Conservation (phyloP, 1,140 invertebrate species). For the Lepidurus packardi region DNA sequence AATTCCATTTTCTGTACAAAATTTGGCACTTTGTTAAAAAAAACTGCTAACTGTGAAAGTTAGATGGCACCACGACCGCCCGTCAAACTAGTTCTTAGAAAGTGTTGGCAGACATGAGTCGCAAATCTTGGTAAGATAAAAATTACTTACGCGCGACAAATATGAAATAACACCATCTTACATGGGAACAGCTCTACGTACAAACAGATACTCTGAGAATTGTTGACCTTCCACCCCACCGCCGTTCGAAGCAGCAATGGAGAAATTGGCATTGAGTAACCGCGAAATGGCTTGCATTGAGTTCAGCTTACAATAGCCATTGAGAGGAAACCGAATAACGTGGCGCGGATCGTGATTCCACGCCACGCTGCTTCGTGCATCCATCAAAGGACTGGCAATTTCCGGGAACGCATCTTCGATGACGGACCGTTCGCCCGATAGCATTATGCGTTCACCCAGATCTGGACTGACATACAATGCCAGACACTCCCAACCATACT, state of each 20-base stretch:
- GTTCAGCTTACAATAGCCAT: slow-evolving; percentile 87
- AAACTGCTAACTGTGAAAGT: not conserved
- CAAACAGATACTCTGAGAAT: slow-evolving; percentile 86
- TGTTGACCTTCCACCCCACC: slow-evolving; percentile 86
- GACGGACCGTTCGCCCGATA: slow-evolving; percentile 69
- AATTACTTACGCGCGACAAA: not conserved
- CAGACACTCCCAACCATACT: slow-evolving; percentile 67
- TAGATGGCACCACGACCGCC: not conserved
- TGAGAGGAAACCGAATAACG: slow-evolving; percentile 82
- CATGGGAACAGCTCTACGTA: slow-evolving; percentile 53
- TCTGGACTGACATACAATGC: slow-evolving; percentile 83
- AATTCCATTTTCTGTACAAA: not conserved
- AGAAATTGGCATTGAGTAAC: slow-evolving; percentile 76
- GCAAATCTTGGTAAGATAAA: not conserved
- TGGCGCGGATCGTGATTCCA: slow-evolving; percentile 79
- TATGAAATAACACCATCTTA: slow-evolving; percentile 23
- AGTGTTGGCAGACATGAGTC: not conserved
- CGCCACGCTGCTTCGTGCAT: slow-evolving; percentile 67
- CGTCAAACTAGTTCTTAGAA: not conserved
- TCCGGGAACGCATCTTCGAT: slow-evolving; percentile 83
- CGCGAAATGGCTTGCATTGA: slow-evolving; percentile 82
- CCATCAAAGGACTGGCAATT: slow-evolving; percentile 74
- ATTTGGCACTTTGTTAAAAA: slow-evolving; percentile 15
- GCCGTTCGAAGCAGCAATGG: slow-evolving; percentile 73
- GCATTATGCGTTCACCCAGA: slow-evolving; percentile 76